phyloP scores from a whole-genome alignment of 2,797 vertebrate genomes.

The Bradypodion ventrale region DNA sequence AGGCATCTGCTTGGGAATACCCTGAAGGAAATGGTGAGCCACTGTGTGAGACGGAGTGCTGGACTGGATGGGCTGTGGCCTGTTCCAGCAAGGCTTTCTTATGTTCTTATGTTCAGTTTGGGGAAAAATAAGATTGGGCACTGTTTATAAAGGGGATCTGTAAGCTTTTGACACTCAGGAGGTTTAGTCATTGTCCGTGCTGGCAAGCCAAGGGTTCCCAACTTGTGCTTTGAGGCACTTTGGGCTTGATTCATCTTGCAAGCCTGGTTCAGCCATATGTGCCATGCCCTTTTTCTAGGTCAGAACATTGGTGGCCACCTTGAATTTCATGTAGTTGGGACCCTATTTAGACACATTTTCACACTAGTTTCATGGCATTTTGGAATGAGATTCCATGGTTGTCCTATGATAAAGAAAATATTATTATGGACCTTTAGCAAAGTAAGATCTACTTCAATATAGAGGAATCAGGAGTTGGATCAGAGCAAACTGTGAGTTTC shows the following conservation, averaged over 20 bases:
- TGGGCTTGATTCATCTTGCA: not conserved
- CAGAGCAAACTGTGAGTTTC: not conserved
- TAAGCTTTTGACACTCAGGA: too few relatives aligned
- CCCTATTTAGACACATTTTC: not conserved
- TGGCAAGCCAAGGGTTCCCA: too few relatives aligned
- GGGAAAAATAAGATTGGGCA: not conserved
- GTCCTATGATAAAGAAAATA: not conserved
- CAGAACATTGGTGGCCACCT: slow-evolving; percentile 14
- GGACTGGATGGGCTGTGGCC: too few relatives aligned
- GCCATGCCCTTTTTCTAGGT: slow-evolving; percentile 34
- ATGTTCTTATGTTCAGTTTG: too few relatives aligned
- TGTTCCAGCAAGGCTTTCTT: too few relatives aligned
- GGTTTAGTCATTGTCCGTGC: too few relatives aligned
- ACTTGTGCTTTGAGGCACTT: not conserved
- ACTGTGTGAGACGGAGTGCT: too few relatives aligned
- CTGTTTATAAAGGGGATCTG: too few relatives aligned
- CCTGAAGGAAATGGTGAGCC: too few relatives aligned
- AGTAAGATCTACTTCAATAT: not conserved
- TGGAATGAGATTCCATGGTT: not conserved
- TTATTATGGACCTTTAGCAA: not conserved
- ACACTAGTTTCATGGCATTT: slow-evolving; percentile 23
- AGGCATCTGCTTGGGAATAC: too few relatives aligned
- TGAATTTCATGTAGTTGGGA: not conserved
- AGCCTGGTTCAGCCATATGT: slow-evolving; percentile 5
- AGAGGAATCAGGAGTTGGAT: not conserved